These are phyloP conservation scores for Mustela erminea DNA, from an alignment of 2,797 vertebrate genomes.

Conservation along the genomic window DNA sequence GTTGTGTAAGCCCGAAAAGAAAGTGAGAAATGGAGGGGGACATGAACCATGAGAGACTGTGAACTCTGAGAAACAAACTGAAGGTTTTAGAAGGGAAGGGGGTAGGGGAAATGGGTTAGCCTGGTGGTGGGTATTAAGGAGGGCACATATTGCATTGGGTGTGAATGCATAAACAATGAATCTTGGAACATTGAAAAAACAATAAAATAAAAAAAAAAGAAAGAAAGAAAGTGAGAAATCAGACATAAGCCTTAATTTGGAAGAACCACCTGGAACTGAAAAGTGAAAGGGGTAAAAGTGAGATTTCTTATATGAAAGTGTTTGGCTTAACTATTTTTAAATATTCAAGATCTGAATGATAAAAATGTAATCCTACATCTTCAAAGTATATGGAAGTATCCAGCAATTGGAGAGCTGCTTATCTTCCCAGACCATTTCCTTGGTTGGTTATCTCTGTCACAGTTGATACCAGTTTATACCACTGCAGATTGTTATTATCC, in stretches of 20 bases:
- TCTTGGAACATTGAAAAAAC: too few relatives aligned
- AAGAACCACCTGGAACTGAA: background rate
- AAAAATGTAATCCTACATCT: background rate
- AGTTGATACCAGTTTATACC: background rate
- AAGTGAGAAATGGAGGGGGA: background rate
- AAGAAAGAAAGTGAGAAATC: too few relatives aligned
- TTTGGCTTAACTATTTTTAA: background rate
- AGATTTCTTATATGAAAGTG: background rate
- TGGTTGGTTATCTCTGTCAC: background rate
- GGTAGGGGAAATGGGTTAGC: too few relatives aligned
- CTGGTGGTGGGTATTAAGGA: too few relatives aligned
- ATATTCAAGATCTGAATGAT: background rate
- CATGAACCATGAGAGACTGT: too few relatives aligned
- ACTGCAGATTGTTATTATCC: background rate
- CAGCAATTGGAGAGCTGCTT: background rate
- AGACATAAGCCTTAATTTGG: background rate
- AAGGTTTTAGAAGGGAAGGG: too few relatives aligned
- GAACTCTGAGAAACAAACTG: too few relatives aligned
- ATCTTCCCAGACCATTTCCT: background rate
- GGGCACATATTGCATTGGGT: too few relatives aligned
- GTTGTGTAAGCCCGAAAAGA: background rate
- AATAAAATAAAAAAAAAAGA: too few relatives aligned
- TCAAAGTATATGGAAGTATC: background rate
- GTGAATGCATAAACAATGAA: too few relatives aligned
- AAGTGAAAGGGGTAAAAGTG: background rate